Evolutionary conservation across 2,888 invertebrate species (phyloP), one percentile per base, ranked within the genome.

Genomic region (Agrochola lychnidis): DNA sequence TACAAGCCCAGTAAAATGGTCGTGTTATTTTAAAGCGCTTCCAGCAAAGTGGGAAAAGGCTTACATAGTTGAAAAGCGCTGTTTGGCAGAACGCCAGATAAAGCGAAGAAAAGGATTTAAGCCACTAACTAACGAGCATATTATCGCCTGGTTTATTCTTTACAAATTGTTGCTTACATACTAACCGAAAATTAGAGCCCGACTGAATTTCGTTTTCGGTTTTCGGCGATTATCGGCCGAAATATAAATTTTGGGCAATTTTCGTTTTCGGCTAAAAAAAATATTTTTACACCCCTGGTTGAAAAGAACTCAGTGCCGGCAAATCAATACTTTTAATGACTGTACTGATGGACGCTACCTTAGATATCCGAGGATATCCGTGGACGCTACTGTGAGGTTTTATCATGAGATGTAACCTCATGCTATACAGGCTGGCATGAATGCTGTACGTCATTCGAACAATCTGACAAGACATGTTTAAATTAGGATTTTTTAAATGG

Each of bases 71-170:
- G n/a, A 62, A 62, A 63, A 71, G 42, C 30, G 16, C n/a, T 70
- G 10, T 62, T 67, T 80, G 83, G 78, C 71, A 64, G 22, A 10
- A 5, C 1, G 78, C 83, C 83, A 81, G 53, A 19, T 16, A 22
- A 51, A 67, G 36, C 19, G 25, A 78, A 59, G 56, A 56, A 69
- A 78, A 64, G 22, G 30, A 61, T 59, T 59, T 25, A 36, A 42
- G 16, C 30, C 16, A 59, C 40, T 59, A 82, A 82, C 68, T 59
- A 82, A 82, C 68, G 25, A 68, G n/a, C 14, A 40, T 4, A 53
- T 67, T 45, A 68, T 67, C 9, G 19, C 36, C 19, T 48, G 40
- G 25, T 9, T 64, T 30, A 42, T 36, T n/a, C 61, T 25, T 36
- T 14, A 40, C 30, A 62, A 79, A 61, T n/a, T 74, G 25, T 51